Base-by-base conservation (phyloP, 2,888 invertebrate species). In the Caenorhabditis doughertyi region DNA sequence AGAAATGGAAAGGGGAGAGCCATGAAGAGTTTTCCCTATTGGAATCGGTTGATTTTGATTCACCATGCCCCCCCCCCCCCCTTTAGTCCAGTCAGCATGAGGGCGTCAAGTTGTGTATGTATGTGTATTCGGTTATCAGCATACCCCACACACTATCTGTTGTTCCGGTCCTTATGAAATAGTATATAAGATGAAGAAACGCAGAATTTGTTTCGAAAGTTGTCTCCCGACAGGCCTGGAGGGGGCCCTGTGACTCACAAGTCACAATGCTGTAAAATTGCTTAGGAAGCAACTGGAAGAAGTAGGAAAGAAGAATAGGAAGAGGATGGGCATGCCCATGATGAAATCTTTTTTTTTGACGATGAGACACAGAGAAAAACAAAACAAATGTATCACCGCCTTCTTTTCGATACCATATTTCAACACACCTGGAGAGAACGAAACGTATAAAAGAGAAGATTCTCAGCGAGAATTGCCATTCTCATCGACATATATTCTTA, bases 181-280 rank as follows among this genome's bases (percentile, higher is more conserved):
- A 65, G 29, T 35, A 7, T 44, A 27, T 8, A 16, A 51, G 47
- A 39, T 27, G 29, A 53, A 73, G 73, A 73, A 44, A 39, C 53
- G 55, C n/a, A 64, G 39, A 65, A 47, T 56, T 53, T 74, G 65
- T 74, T 74, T 44, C 74, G 65, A 74, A 62, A 74, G 65, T 74
- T 49, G 65, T 74, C 74, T 65, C 35, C 65, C 65, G 74, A 74
- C 74, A 25, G 56, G 29, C 55, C 7, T 7, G 9, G 32, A 32
- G 32, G 16, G 62, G 29, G 27, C n/a, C 23, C 64, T 49, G 67
- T 74, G 74, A 74, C 44, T 74, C 74, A 74, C 65, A 58, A 74
- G 74, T 74, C 74, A 74, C 74, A 47, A 21, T 73, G 73, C 73
- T 73, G 73, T 73, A 73, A 73, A 64, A 64, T 72, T 49, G 72